Conservation (phyloP, 2,888 invertebrate genomes). For the Caenorhabditis angaria region DNA sequence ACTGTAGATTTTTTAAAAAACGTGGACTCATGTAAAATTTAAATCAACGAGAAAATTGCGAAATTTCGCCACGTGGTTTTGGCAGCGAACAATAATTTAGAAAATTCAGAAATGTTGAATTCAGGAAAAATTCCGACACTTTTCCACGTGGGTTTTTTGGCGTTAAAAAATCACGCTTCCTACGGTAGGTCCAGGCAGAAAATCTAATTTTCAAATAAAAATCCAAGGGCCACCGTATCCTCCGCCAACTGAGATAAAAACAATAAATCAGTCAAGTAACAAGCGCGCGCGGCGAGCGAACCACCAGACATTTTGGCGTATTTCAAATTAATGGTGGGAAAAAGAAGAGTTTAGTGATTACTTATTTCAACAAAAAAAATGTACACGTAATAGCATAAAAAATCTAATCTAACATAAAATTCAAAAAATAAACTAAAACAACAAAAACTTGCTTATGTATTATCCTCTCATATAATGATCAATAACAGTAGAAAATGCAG, state of each 20-base stretch:
- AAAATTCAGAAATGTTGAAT: too few species aligned
- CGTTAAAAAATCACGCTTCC: too few species aligned
- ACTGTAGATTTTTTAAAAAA: too few species aligned
- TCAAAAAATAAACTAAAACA: conserved; percentile 12
- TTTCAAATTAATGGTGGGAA: conserved; percentile 38
- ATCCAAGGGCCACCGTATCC: background rate
- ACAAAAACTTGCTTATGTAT: conserved; percentile 1
- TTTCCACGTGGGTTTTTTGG: too few species aligned
- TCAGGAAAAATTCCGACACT: too few species aligned
- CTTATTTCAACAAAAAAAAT: background rate
- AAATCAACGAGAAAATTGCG: too few species aligned
- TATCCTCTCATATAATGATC: conserved; percentile 79
- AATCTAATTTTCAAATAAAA: too few species aligned
- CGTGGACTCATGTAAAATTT: too few species aligned
- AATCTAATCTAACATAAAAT: background rate
- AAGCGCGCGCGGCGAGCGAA: background rate
- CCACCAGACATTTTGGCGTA: background rate
- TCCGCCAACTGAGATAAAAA: background rate
- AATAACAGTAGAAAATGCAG: conserved; percentile 93
- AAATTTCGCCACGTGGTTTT: too few species aligned
- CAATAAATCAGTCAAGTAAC: background rate
- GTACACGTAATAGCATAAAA: conserved; percentile 5
- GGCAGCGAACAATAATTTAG: too few species aligned
- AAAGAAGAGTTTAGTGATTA: conserved; percentile 8
- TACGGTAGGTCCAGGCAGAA: too few species aligned